phyloP scores from a whole-genome alignment of 2,797 vertebrate species.

The Ciconia nigra region DNA sequence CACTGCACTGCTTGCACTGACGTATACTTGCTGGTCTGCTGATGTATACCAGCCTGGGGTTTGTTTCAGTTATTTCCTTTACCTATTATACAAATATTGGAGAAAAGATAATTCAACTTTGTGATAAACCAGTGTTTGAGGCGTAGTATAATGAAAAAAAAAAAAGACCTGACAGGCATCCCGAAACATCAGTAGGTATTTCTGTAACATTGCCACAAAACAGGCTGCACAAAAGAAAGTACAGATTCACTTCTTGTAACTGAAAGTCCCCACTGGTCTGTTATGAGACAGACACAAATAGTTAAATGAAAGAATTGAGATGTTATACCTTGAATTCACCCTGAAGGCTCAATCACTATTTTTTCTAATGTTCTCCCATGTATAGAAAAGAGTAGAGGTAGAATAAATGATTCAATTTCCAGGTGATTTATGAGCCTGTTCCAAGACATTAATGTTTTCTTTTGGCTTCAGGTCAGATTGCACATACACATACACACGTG shows the following conservation, averaged over 20 bases:
- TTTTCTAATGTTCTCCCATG: not conserved
- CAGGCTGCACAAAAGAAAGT: not conserved
- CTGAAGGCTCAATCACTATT: fast-evolving
- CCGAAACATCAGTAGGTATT: not conserved
- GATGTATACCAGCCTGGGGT: too few relatives aligned
- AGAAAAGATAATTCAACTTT: not conserved
- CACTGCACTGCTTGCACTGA: not conserved
- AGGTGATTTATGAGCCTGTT: not conserved
- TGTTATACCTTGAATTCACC: not conserved
- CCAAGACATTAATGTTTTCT: not conserved
- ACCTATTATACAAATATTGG: not conserved
- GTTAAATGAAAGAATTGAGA: not conserved
- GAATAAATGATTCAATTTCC: not conserved
- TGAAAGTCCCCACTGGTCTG: not conserved
- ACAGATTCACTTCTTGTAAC: not conserved
- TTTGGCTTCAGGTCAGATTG: not conserved
- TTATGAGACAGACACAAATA: not conserved
- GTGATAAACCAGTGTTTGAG: not conserved
- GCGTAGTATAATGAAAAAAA: not conserved
- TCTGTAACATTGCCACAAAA: not conserved
- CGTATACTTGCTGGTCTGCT: not conserved
- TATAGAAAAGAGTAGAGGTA: not conserved
- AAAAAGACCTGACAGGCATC: not conserved
- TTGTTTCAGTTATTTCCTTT: not conserved
- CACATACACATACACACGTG: too few relatives aligned